These are phyloP conservation scores for Leucophenga maculata DNA, from an alignment of 2,888 invertebrate genomes.

Conservation along the genomic window DNA sequence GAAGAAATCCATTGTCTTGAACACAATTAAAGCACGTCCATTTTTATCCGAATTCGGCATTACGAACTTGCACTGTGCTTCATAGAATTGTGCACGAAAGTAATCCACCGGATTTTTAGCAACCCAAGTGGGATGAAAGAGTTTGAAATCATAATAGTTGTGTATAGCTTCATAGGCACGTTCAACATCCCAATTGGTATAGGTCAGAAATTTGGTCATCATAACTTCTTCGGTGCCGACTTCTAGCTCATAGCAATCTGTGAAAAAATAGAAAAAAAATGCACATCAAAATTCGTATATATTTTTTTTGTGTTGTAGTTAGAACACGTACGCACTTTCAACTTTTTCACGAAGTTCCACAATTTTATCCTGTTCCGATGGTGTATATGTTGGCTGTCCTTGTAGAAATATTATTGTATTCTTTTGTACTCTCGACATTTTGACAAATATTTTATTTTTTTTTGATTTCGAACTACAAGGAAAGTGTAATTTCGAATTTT, in stretches of 20 bases:
- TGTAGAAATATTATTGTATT: conserved; percentile 45
- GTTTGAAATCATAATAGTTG: conserved; percentile 66
- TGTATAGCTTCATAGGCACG: conserved; percentile 59
- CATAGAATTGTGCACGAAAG: conserved; percentile 59
- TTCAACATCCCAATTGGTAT: conserved; percentile 59
- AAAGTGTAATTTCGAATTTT: neutral
- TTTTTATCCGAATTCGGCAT: conserved; percentile 66
- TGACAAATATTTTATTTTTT: neutral
- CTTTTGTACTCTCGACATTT: conserved; percentile 21
- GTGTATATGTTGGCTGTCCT: conserved; percentile 45
- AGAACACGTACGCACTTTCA: conserved; percentile 25
- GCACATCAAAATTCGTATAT: neutral
- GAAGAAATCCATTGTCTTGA: conserved; percentile 66
- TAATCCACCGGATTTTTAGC: conserved; percentile 61
- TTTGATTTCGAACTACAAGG: neutral
- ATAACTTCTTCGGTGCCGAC: conserved; percentile 64
- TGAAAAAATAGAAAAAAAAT: neutral
- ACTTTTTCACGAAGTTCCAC: conserved; percentile 54
- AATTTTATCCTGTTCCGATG: conserved; percentile 55
- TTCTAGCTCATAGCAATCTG: conserved; percentile 55
- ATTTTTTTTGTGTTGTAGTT: too few species aligned
- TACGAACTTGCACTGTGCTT: conserved; percentile 61
- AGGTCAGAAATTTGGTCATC: conserved; percentile 62
- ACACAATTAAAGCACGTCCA: conserved; percentile 61
- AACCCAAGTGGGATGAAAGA: conserved; percentile 62